Evolutionary conservation across 2,888 invertebrate genomes (phyloP).

Genomic region (Orchesella flavescens): DNA sequence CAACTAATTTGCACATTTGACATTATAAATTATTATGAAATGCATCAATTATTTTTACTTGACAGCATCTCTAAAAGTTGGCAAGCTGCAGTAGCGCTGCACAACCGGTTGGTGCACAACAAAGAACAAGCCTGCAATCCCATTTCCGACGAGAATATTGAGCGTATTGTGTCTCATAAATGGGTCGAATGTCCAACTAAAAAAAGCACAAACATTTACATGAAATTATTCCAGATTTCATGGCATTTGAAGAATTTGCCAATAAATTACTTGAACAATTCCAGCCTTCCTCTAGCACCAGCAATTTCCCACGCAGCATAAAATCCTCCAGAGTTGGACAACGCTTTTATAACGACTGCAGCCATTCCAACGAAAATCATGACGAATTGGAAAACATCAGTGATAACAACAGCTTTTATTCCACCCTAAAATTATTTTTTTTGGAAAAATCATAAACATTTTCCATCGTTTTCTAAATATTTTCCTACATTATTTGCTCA

Average conservation of each 20-base stretch:
- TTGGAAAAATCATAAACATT: neutral
- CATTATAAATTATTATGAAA: neutral
- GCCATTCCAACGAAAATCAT: conserved; percentile 79
- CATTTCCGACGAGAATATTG: conserved; percentile 68
- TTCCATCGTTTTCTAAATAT: neutral
- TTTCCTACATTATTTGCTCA: neutral
- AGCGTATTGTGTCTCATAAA: conserved; percentile 71
- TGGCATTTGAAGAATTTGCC: neutral
- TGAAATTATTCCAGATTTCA: neutral
- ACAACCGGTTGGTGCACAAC: conserved; percentile 69
- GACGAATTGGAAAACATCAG: conserved; percentile 82
- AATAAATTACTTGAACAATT: conserved; percentile 51
- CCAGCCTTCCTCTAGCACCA: conserved; percentile 55
- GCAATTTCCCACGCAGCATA: conserved; percentile 63
- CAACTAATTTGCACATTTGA: neutral
- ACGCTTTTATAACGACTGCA: conserved; percentile 64
- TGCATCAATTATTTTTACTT: conserved; percentile 26
- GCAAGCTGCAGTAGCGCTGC: conserved; percentile 69
- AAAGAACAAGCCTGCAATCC: conserved; percentile 66
- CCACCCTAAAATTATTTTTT: conserved; percentile 79
- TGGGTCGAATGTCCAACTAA: conserved; percentile 68
- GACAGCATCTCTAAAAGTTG: conserved; percentile 58
- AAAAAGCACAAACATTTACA: neutral
- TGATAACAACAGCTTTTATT: conserved; percentile 87
- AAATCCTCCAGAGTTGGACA: conserved; percentile 68